phyloP scores from a whole-genome alignment of 2,113 vertebrate species.

The Noturus placidus region DNA sequence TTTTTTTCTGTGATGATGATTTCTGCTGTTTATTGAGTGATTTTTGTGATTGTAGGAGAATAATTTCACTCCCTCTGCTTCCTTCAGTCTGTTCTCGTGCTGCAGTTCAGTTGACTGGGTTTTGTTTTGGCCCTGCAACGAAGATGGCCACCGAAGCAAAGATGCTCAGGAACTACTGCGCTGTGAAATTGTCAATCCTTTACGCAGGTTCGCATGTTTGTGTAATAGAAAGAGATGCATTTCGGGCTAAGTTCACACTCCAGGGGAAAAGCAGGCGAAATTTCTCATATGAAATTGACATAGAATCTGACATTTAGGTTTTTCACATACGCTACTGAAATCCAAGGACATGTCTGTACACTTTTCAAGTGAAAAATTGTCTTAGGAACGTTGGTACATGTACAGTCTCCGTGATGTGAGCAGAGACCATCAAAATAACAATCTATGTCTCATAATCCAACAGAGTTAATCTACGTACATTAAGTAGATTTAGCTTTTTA shows the following conservation, averaged over 20 bases:
- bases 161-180: conserved; percentile 78
- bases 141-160: conserved; percentile 55
- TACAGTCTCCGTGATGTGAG: background rate
- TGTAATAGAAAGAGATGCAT: background rate
- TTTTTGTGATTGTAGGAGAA: background rate
- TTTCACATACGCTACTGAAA: background rate
- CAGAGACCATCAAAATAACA: background rate
- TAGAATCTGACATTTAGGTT: background rate
- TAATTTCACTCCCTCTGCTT: background rate
- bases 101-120: conserved; percentile 79
- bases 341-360: background rate
- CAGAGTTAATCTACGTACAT: background rate
- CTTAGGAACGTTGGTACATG: background rate
- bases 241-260: background rate
- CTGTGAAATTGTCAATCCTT: conserved; percentile 81
- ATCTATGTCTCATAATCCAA: background rate
- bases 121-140: conserved; percentile 70
- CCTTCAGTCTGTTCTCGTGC: conserved; percentile 80
- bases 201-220: conserved; percentile 70
- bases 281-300: background rate
- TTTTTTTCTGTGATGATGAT: background rate
- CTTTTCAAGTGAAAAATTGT: background rate
- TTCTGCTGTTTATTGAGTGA: background rate
- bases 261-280: background rate
- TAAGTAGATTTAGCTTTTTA: background rate